Conservation (phyloP, 2,797 vertebrate genomes). For the Oryzias dopingdopingensis region DNA sequence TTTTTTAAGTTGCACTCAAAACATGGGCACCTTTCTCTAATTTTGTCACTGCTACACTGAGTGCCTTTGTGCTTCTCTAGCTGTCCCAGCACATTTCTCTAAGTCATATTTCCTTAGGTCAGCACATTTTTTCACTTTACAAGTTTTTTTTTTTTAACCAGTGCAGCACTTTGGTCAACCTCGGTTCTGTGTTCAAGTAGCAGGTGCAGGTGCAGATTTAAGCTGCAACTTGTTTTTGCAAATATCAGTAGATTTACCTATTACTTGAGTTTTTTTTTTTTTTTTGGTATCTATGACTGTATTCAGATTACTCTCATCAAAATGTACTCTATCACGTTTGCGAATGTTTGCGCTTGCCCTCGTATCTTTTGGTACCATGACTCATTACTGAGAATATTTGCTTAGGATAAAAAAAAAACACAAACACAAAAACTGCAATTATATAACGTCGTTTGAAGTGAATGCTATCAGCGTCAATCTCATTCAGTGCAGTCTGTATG, state of each 20-base stretch:
- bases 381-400: constrained; percentile 14
- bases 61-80: no score
- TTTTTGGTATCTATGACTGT: not conserved
- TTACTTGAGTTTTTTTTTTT: not conserved
- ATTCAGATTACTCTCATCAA: not conserved
- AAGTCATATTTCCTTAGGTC: no score
- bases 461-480: constrained; percentile 20
- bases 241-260: not conserved
- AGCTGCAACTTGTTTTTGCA: not conserved
- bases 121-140: no score
- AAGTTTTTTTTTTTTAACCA: no score
- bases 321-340: not conserved
- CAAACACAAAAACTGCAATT: constrained; percentile 15
- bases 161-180: no score
- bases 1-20: no score
- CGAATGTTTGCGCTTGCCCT: constrained; percentile 13
- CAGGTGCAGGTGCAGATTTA: not conserved
- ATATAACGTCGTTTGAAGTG: constrained; percentile 22
- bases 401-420: not conserved
- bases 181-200: no score
- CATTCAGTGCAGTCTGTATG: constrained; percentile 5
- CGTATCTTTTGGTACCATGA: not conserved
- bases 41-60: no score
- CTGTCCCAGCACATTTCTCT: no score
- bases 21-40: no score